These are phyloP conservation scores for Ichneumoninae sp. DNA, from an alignment of 2,888 invertebrate genomes.

Conservation along the genomic window DNA sequence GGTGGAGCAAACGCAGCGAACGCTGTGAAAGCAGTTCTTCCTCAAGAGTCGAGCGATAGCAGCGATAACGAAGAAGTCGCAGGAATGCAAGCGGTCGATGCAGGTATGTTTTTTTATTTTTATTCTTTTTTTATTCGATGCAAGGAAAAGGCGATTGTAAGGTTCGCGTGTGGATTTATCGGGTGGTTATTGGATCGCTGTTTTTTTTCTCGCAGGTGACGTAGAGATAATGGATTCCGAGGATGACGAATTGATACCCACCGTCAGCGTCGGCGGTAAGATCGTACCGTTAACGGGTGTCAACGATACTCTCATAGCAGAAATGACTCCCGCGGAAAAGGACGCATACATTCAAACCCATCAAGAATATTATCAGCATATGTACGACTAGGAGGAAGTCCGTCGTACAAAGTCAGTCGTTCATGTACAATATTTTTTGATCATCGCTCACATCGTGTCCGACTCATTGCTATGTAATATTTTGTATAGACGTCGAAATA, in stretches of 20 bases:
- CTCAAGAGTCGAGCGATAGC: constrained; percentile 89
- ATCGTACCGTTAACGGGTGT: constrained; percentile 93
- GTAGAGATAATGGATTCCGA: constrained; percentile 91
- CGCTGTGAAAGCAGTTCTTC: constrained; percentile 87
- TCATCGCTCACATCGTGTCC: constrained; percentile 21
- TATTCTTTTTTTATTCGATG: constrained; percentile 68
- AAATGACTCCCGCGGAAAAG: constrained; percentile 96
- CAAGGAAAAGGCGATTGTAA: not conserved
- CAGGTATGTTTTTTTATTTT: constrained; percentile 84
- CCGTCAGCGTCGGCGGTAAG: constrained; percentile 92
- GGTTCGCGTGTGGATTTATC: not conserved
- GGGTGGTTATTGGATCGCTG: constrained; percentile 21
- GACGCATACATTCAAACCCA: constrained; percentile 97
- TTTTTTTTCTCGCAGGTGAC: constrained; percentile 85
- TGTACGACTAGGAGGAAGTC: constrained; percentile 88
- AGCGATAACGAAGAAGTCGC: constrained; percentile 91
- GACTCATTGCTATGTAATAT: constrained; percentile 72
- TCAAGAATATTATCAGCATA: constrained; percentile 96
- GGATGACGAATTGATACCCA: constrained; percentile 91
- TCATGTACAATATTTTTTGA: constrained; percentile 47
- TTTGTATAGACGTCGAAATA: constrained; percentile 77
- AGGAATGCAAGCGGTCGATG: constrained; percentile 88
- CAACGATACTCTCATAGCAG: constrained; percentile 93
- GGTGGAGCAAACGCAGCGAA: constrained; percentile 86
- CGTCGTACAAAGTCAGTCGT: constrained; percentile 30